Percentiles rank a stretch among this genome's conserved stretches.
Conservation (phyloP, 2,797 vertebrate genomes). For the Pampus argenteus region DNA sequence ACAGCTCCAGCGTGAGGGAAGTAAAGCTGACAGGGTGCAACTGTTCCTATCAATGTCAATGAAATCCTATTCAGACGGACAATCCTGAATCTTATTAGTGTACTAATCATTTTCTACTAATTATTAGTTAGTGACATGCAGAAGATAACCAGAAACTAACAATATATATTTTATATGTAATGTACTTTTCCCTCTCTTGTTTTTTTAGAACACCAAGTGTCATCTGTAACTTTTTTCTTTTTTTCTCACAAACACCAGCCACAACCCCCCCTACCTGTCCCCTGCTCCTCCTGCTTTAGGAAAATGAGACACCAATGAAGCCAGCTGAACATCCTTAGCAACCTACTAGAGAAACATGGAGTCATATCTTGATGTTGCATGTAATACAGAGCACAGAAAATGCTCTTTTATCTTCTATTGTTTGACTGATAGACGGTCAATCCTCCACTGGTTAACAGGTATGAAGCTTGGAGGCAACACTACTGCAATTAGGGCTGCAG, state of each 20-base stretch:
- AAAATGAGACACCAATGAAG: not conserved
- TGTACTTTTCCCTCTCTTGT: too few relatives aligned
- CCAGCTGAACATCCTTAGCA: too few relatives aligned
- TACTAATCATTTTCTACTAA: not conserved
- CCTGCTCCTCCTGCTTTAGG: not conserved
- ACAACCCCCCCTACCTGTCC: not conserved
- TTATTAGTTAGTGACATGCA: not conserved
- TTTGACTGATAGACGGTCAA: not conserved
- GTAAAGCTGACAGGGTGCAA: slow-evolving; percentile 30
- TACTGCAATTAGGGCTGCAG: not conserved
- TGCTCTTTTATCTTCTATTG: not conserved
- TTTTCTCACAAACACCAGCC: too few relatives aligned
- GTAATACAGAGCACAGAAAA: not conserved
- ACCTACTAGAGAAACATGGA: not conserved
- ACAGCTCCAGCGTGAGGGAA: slow-evolving; percentile 11
- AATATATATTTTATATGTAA: too few relatives aligned
- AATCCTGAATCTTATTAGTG: slow-evolving; percentile 1
- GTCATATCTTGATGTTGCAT: not conserved
- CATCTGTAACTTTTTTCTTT: too few relatives aligned
- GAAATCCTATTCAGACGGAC: slow-evolving; percentile 25
- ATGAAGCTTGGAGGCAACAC: not conserved
- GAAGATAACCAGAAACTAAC: not conserved
- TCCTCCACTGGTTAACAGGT: not conserved
- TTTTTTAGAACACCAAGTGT: too few relatives aligned
- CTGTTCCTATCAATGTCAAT: slow-evolving; percentile 38